Evolutionary conservation across 2,797 vertebrate species (phyloP).

Genomic region (Sebastes aleutianus): DNA sequence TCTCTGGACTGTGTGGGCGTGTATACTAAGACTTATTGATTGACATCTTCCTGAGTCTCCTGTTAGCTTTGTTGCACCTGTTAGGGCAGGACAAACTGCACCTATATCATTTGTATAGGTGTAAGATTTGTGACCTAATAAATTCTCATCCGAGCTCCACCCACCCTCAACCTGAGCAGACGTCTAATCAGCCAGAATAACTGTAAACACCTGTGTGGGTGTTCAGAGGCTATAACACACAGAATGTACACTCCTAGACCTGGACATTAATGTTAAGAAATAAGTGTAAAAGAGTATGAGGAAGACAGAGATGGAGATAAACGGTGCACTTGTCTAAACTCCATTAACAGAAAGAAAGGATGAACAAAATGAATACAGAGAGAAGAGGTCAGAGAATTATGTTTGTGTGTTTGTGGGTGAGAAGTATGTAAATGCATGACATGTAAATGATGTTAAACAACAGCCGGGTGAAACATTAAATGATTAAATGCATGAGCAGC

Average conservation of each 20-base stretch:
- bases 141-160: background rate
- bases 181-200: background rate
- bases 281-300: background rate
- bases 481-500: constrained; percentile 43
- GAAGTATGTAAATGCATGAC: background rate
- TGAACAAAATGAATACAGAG: background rate
- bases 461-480: constrained; percentile 12
- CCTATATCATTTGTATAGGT: too few relatives aligned
- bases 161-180: background rate
- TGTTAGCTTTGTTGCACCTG: too few relatives aligned
- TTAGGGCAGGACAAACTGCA: too few relatives aligned
- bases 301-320: background rate
- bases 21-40: too few relatives aligned
- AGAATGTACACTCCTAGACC: background rate
- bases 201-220: background rate
- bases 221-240: background rate
- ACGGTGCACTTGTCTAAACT: background rate
- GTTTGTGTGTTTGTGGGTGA: background rate
- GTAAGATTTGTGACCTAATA: background rate
- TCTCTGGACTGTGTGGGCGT: too few relatives aligned
- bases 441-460: background rate
- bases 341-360: background rate
- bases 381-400: background rate
- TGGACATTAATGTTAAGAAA: background rate
- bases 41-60: too few relatives aligned